Conservation (phyloP, 2,113 vertebrate species). For the Corydoras sp. region DNA sequence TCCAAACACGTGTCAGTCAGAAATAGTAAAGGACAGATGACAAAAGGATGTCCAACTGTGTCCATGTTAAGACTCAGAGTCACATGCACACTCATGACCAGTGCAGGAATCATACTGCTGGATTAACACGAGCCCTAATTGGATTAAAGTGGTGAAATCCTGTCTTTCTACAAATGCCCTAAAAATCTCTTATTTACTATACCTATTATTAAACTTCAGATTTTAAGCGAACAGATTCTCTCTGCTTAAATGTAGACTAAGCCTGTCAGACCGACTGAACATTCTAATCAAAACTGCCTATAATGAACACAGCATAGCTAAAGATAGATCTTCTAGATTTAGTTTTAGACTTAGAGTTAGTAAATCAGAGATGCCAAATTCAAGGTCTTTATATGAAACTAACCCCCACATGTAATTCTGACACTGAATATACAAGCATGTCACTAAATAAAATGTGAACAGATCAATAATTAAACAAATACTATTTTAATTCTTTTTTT, state of each 20-base stretch:
- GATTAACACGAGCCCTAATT: conserved; percentile 52
- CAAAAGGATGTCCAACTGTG: too few relatives aligned
- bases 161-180: conserved; percentile 14
- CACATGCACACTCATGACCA: conserved; percentile 14
- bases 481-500: too few relatives aligned
- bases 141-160: conserved; percentile 44
- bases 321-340: not conserved
- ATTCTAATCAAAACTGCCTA: not conserved
- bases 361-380: too few relatives aligned
- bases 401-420: not conserved
- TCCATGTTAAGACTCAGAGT: not conserved
- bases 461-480: too few relatives aligned
- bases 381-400: too few relatives aligned
- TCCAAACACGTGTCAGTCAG: conserved; percentile 1
- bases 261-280: not conserved
- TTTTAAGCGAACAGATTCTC: not conserved
- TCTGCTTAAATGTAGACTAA: not conserved
- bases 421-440: conserved; percentile 12
- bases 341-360: too few relatives aligned
- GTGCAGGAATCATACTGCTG: conserved; percentile 2
- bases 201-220: not conserved
- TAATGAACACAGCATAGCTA: not conserved
- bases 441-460: too few relatives aligned
- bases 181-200: not conserved
- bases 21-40: not conserved